Evolutionary conservation across 2,113 vertebrate genomes (phyloP), one percentile per base, ranked within the genome.

Genomic region (Rattus rattus): DNA sequence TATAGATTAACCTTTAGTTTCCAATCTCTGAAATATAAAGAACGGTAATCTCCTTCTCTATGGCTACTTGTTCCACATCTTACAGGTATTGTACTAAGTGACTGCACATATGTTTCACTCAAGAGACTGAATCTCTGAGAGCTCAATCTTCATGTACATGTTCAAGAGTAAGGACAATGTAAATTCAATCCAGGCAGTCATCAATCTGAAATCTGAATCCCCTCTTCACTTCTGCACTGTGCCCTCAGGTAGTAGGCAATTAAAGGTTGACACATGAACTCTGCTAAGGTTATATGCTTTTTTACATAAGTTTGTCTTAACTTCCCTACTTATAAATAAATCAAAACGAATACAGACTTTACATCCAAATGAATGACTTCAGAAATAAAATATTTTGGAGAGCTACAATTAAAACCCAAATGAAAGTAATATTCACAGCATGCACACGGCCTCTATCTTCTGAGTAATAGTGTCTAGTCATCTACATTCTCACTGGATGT

Each of bases 91-190:
- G 17, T 63, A 75, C 19, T 73, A 84, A 94, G 28, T 63, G 22
- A 30, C 65, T 77, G 20, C 47, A 39, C 61, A 30, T 61, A 20
- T 67, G n/a, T 80, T 85, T 93, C 79, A 43, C 11, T 94, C 56
- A 93, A 93, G 39, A 95, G 49, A 91, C 7, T 24, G 14, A 93
- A 75, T 11, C 56, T 94, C 26, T 88, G 36, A 56, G 52, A 81
- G 33, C 54, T 80, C 36, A 90, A 67, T 30, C 24, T 87, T 86
- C n/a, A 72, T 13, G 17, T 65, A 26, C 76, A 94, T 94, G 2
- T 88, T 91, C 87, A 95, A 96, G 2, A 92, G 39, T 43, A 77
- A 76, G 11, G 61, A 3, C 28, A 93, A 59, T 84, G 84, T 90
- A 65, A 94, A 96, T 89, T 93, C 59, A 96, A 20, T 49, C 49